Percentiles rank a stretch among this genome's conserved stretches.
These are phyloP conservation scores for Varecia variegata DNA, from an alignment of 2,797 vertebrate species.

Conservation along the genomic window DNA sequence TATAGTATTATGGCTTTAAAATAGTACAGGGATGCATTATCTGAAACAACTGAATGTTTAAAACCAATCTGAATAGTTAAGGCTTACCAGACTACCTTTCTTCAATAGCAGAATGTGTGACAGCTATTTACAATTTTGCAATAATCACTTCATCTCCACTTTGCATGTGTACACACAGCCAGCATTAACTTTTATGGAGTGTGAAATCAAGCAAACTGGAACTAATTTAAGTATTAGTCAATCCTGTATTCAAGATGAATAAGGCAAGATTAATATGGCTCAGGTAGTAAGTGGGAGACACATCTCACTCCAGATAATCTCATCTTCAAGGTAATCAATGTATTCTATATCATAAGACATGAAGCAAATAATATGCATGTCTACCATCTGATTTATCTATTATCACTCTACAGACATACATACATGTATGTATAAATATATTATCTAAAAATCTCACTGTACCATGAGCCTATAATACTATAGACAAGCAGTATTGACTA, in stretches of 20 bases:
- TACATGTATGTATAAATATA: neutral
- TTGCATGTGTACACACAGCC: constrained; percentile 43
- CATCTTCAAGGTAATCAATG: constrained; percentile 32
- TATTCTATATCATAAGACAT: neutral
- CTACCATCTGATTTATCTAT: neutral
- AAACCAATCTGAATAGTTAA: neutral
- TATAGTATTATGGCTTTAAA: neutral
- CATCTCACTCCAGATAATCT: constrained; percentile 18
- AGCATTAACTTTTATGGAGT: constrained; percentile 68
- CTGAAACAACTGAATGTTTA: neutral
- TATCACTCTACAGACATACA: neutral
- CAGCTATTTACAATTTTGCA: constrained; percentile 42
- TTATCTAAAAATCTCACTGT: neutral
- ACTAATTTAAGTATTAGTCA: constrained; percentile 73
- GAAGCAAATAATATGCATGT: neutral
- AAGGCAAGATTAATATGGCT: constrained; percentile 62
- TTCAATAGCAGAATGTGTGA: neutral
- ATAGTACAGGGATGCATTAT: neutral
- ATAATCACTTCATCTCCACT: constrained; percentile 45
- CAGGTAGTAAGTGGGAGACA: constrained; percentile 53
- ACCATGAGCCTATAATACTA: neutral
- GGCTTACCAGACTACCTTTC: neutral
- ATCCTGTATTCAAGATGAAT: constrained; percentile 59
- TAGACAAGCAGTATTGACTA: neutral
- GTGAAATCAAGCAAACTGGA: constrained; percentile 75